Evolutionary conservation across 2,797 vertebrate species (phyloP).

Genomic region (Gallirallus australis): DNA sequence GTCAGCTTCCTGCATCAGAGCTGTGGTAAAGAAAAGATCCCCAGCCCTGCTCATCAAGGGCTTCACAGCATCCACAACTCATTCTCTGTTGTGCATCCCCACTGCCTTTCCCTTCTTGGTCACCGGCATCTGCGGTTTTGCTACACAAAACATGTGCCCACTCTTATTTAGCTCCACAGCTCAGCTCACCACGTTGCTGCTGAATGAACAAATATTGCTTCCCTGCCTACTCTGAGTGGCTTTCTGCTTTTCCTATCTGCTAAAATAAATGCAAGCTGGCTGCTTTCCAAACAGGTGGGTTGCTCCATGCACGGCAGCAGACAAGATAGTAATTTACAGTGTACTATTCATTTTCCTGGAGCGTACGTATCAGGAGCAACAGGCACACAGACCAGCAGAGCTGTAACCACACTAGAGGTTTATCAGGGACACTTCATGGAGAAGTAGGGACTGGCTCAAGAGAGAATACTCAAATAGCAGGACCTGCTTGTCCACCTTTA

Average conservation of each 20-base stretch:
- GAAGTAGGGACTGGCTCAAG: not conserved
- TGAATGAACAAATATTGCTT: not conserved
- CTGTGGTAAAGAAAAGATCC: not conserved
- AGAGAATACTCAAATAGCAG: not conserved
- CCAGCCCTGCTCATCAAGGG: rapidly evolving
- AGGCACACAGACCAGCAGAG: not conserved
- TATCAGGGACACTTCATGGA: rapidly evolving
- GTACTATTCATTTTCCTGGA: not conserved
- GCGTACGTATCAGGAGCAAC: rapidly evolving
- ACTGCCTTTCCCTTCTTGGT: not conserved
- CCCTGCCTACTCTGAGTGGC: not conserved
- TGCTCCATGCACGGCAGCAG: constrained; percentile 10
- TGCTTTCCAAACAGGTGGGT: constrained; percentile 36
- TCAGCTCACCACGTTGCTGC: not conserved
- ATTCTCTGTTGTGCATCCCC: not conserved
- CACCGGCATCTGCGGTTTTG: not conserved
- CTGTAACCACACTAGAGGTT: not conserved
- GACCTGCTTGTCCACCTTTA: not conserved
- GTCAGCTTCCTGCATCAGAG: not conserved
- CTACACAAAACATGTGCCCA: rapidly evolving
- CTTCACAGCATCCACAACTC: not conserved
- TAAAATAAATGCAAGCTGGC: constrained; percentile 22
- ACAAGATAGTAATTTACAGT: not conserved
- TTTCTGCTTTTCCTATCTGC: constrained; percentile 20
- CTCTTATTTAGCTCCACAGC: not conserved